phyloP scores from a whole-genome alignment of 2,888 invertebrate genomes.

The Trilocha varians region DNA sequence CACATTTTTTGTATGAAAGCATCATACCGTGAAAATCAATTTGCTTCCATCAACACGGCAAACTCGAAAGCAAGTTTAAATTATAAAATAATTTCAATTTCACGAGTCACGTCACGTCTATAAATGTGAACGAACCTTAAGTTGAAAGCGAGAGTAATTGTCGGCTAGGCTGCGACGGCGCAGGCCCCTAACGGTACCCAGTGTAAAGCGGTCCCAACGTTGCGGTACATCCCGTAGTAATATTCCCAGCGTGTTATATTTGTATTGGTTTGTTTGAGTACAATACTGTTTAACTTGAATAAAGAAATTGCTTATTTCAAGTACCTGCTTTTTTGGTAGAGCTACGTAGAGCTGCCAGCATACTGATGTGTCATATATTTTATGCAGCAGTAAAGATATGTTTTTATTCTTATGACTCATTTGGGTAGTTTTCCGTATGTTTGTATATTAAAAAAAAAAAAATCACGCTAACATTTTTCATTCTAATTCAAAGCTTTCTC shows the following conservation, averaged over 20 bases:
- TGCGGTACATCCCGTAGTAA: constrained; percentile 53
- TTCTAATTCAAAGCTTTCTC: too few species aligned
- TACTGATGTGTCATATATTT: too few species aligned
- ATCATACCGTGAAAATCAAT: neutral
- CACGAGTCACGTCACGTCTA: neutral
- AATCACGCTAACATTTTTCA: too few species aligned
- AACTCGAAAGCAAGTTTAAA: neutral
- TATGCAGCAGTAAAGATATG: too few species aligned
- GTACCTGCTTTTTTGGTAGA: too few species aligned
- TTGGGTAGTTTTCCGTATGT: too few species aligned
- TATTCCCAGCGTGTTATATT: constrained; percentile 7
- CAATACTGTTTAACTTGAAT: too few species aligned
- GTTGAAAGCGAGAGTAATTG: constrained; percentile 63
- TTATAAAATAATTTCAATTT: neutral
- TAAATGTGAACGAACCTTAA: constrained; percentile 26
- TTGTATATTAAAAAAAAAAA: too few species aligned
- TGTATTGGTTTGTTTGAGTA: neutral
- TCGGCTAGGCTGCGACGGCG: constrained; percentile 25
- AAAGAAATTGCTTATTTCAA: too few species aligned
- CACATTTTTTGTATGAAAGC: neutral
- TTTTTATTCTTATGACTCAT: too few species aligned
- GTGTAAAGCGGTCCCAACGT: constrained; percentile 26
- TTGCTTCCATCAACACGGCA: neutral
- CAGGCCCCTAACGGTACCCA: constrained; percentile 46
- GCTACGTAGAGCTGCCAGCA: too few species aligned